phyloP scores from a whole-genome alignment of 2,888 invertebrate genomes.

The Leptodirus hochenwartii region DNA sequence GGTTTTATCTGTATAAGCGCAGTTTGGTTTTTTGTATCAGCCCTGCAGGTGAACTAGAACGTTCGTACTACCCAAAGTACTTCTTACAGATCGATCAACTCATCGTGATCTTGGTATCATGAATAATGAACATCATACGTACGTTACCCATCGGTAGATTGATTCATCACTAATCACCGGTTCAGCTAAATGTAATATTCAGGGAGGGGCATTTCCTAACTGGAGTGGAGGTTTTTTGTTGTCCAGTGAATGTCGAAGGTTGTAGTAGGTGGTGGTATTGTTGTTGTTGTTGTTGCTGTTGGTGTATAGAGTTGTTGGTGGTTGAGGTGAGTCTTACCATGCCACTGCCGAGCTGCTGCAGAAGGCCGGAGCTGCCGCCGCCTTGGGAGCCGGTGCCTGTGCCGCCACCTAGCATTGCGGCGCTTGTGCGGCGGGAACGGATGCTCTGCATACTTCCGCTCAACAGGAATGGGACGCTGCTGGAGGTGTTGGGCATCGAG shows the following conservation, averaged over 20 bases:
- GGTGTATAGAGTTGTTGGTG: background rate
- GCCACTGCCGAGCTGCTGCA: conserved; percentile 82
- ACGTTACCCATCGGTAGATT: too few species aligned
- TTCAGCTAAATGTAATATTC: conserved; percentile 48
- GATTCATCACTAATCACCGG: too few species aligned
- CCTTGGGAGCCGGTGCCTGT: conserved; percentile 46
- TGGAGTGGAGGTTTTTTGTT: too few species aligned
- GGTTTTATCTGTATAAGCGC: too few species aligned
- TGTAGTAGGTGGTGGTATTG: conserved; percentile 16
- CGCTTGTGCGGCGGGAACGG: conserved; percentile 53
- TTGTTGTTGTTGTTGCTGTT: conserved; percentile 24
- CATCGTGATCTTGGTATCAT: too few species aligned
- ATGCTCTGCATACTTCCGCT: conserved; percentile 64
- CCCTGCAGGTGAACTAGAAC: too few species aligned
- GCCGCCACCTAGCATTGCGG: conserved; percentile 40
- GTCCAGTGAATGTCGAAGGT: conserved; percentile 30
- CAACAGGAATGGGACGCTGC: conserved; percentile 71
- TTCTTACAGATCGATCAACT: too few species aligned
- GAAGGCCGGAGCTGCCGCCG: conserved; percentile 38
- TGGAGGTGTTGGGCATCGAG: conserved; percentile 79
- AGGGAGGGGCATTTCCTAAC: conserved; percentile 62
- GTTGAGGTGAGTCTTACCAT: conserved; percentile 75
- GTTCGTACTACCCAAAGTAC: too few species aligned
- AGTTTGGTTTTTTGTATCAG: too few species aligned
- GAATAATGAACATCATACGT: conserved; percentile 19